Percentiles rank a stretch among this genome's conserved stretches.
These are phyloP conservation scores for Anisognathus igniventris DNA, from an alignment of 2,797 vertebrate species.

Conservation along the genomic window DNA sequence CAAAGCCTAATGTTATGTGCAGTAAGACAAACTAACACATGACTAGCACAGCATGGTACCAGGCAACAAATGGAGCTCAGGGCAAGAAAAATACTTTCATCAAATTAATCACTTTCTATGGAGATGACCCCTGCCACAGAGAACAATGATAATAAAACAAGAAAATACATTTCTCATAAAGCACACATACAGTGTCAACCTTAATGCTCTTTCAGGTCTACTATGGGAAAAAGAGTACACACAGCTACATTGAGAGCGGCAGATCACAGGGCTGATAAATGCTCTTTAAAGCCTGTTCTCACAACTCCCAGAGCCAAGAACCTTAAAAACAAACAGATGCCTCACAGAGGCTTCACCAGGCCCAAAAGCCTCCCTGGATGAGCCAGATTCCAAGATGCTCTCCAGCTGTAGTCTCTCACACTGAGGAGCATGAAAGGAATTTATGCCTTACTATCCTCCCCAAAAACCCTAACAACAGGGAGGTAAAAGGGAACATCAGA, in stretches of 20 bases:
- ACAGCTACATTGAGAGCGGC: not conserved
- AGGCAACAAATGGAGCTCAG: not conserved
- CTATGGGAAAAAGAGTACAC: not conserved
- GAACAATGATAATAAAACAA: not conserved
- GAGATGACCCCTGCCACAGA: not conserved
- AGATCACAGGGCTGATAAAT: not conserved
- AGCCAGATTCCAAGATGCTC: slow-evolving; percentile 54
- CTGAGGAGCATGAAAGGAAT: not conserved
- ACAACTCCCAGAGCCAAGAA: not conserved
- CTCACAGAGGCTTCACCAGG: not conserved
- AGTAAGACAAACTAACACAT: slow-evolving; percentile 8
- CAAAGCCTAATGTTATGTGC: slow-evolving; percentile 18
- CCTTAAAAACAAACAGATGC: not conserved
- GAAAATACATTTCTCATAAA: slow-evolving; percentile 25
- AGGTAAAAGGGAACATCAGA: slow-evolving; percentile 41
- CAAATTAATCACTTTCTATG: not conserved
- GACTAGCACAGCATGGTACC: slow-evolving; percentile 23
- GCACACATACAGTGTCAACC: not conserved
- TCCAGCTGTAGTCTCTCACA: slow-evolving; percentile 49
- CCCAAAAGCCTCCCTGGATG: not conserved
- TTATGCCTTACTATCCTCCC: slow-evolving; percentile 45
- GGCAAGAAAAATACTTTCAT: not conserved
- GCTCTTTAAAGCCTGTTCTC: not conserved
- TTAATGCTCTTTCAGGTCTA: not conserved
- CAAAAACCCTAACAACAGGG: not conserved